phyloP scores from a whole-genome alignment of 2,888 invertebrate genomes.

The Xiphydria camelus region DNA sequence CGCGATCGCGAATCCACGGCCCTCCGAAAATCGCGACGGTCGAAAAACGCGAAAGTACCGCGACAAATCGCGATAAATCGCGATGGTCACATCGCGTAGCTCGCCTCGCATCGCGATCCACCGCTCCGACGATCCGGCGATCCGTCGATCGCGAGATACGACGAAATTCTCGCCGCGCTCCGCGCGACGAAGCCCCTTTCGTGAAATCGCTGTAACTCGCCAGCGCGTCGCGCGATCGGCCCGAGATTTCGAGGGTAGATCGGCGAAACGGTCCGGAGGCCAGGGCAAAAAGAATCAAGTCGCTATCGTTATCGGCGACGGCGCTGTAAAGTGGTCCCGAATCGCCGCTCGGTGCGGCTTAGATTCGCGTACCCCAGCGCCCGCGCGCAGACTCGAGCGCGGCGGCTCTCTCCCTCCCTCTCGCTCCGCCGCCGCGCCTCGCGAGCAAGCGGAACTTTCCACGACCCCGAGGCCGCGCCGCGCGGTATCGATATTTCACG shows the following conservation, averaged over 20 bases:
- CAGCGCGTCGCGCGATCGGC: conserved; percentile 2
- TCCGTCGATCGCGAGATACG: no score
- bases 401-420: conserved; percentile 53
- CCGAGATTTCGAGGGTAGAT: conserved; percentile 30
- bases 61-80: no score
- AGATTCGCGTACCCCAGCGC: conserved; percentile 21
- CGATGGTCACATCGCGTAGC: no score
- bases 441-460: conserved; percentile 48
- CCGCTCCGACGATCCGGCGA: no score
- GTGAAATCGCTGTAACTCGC: conserved; percentile 21
- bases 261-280: conserved; percentile 46
- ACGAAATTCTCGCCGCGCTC: not conserved
- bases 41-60: no score
- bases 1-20: no score
- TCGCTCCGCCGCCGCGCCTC: not conserved
- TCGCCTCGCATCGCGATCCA: no score
- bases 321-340: conserved; percentile 39
- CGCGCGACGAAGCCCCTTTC: not conserved
- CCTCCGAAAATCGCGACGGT: no score
- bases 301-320: conserved; percentile 18
- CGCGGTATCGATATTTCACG: not conserved
- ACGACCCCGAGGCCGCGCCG: conserved; percentile 17
- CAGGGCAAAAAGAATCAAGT: conserved; percentile 24
- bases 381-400: conserved; percentile 55
- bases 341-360: conserved; percentile 34